Evolutionary conservation across 2,888 invertebrate species (phyloP).

Genomic region (Drosophila barbarae): DNA sequence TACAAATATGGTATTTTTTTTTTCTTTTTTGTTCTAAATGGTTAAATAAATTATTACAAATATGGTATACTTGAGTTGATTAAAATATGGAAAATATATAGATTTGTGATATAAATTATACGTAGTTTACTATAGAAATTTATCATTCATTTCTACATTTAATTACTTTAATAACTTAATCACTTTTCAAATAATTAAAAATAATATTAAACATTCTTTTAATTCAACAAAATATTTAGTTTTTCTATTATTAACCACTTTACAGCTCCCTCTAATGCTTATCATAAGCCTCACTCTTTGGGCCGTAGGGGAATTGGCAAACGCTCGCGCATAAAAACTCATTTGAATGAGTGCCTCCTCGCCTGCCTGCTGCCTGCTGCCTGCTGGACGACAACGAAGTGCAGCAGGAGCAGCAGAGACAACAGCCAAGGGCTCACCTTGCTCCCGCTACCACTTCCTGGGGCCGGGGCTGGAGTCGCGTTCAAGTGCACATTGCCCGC

Average conservation of each 20-base stretch:
- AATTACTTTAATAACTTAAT: neutral
- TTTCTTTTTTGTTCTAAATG: neutral
- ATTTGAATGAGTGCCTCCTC: slow-evolving; percentile 65
- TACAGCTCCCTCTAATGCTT: neutral
- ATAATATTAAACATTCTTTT: neutral
- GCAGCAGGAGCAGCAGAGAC: slow-evolving; percentile 41
- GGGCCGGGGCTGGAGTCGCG: slow-evolving; percentile 28
- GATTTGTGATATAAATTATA: neutral
- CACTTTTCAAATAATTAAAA: neutral
- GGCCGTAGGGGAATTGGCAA: slow-evolving; percentile 49
- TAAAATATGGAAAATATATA: neutral
- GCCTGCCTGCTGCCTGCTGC: slow-evolving; percentile 8
- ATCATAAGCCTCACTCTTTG: slow-evolving; percentile 20
- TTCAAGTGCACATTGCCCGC: slow-evolving; percentile 61
- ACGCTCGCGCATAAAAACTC: slow-evolving; percentile 65
- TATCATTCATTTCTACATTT: neutral
- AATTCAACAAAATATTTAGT: neutral
- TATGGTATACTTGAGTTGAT: neutral
- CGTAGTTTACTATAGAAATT: neutral
- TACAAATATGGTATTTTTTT: too few species aligned
- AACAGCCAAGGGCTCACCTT: slow-evolving; percentile 40
- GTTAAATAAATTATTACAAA: neutral
- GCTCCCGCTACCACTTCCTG: slow-evolving; percentile 12
- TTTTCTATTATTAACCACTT: neutral
- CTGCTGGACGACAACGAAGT: slow-evolving; percentile 49